phyloP scores from a whole-genome alignment of 2,888 invertebrate species.

The Anarsia innoxiella region DNA sequence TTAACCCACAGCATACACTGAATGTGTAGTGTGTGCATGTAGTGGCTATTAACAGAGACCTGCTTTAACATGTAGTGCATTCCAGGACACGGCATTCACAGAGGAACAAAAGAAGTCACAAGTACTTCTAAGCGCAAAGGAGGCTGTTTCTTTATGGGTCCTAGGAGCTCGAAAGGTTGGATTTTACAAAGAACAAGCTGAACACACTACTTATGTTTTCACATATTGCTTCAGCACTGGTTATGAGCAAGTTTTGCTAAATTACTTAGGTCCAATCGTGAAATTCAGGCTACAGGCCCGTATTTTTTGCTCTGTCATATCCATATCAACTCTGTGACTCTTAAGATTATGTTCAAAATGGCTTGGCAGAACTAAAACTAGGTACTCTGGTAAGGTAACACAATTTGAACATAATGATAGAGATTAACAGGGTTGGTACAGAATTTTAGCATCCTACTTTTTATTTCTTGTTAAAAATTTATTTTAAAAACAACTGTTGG shows the following conservation, averaged over 20 bases:
- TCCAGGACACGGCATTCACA: constrained; percentile 83
- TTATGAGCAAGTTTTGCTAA: constrained; percentile 24
- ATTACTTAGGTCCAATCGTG: too few species aligned
- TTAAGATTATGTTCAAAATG: too few species aligned
- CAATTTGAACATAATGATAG: too few species aligned
- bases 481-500: too few species aligned
- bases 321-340: too few species aligned
- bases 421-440: too few species aligned
- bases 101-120: constrained; percentile 80
- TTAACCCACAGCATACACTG: constrained; percentile 13
- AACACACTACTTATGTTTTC: constrained; percentile 36
- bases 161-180: constrained; percentile 95
- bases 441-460: too few species aligned
- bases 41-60: constrained; percentile 62
- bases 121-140: constrained; percentile 93
- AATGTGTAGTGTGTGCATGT: constrained; percentile 53
- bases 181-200: constrained; percentile 43
- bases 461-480: too few species aligned
- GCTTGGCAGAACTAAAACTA: too few species aligned
- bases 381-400: too few species aligned
- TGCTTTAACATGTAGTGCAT: constrained; percentile 74
- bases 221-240: constrained; percentile 33
- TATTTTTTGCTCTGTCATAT: too few species aligned
- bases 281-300: too few species aligned
- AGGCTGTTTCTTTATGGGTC: constrained; percentile 95